A percentile compares a stretch with the other conserved stretches of the same genome.
Evolutionary conservation across 2,797 vertebrate species (phyloP).

Genomic region (Mareca strepera): DNA sequence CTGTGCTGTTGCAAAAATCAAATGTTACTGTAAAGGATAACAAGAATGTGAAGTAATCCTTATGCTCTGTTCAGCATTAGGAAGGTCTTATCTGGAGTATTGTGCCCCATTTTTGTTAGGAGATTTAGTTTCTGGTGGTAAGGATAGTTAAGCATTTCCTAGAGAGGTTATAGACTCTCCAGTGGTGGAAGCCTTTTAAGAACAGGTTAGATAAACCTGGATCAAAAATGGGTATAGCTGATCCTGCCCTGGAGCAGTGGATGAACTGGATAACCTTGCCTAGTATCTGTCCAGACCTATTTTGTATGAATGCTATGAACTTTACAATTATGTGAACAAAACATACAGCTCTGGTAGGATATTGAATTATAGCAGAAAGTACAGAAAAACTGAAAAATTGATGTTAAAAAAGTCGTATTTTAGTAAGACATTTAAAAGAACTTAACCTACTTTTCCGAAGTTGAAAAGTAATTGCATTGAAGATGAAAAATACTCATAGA

Average conservation of each 20-base stretch:
- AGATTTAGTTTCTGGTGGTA: not conserved
- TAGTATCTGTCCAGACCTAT: not conserved
- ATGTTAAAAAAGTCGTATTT: not conserved
- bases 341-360: not conserved
- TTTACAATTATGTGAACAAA: not conserved
- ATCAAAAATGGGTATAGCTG: not conserved
- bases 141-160: not conserved
- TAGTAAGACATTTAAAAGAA: not conserved
- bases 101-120: not conserved
- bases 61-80: not conserved
- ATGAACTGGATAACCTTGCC: not conserved
- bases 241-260: not conserved
- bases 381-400: not conserved
- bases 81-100: not conserved
- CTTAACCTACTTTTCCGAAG: not conserved
- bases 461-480: not conserved
- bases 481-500: not conserved
- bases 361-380: not conserved
- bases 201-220: not conserved
- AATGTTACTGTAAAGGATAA: not conserved
- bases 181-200: not conserved
- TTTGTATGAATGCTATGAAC: not conserved
- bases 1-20: not conserved
- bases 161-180: not conserved
- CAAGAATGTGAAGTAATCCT: not conserved